Conservation (phyloP, 2,797 vertebrate genomes). For the Cyclura pinguis region DNA sequence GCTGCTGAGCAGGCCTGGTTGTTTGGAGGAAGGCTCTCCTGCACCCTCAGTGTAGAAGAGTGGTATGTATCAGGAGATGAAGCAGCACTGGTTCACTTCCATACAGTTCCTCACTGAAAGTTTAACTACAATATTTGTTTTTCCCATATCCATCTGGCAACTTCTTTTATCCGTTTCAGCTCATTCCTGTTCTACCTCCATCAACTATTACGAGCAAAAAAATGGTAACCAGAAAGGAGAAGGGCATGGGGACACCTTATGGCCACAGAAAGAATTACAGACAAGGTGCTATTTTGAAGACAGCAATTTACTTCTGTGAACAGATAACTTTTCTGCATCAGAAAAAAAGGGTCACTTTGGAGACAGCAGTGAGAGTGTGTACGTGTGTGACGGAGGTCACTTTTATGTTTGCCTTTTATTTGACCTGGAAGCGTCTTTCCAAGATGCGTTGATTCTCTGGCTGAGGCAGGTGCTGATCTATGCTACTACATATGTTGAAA, state of each 20-base stretch:
- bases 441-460: neutral
- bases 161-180: neutral
- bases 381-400: neutral
- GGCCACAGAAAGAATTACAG: neutral
- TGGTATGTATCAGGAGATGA: neutral
- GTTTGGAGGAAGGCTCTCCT: neutral
- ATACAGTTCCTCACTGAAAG: neutral
- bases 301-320: neutral
- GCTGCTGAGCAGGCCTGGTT: neutral
- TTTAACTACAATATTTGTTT: neutral
- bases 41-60: neutral
- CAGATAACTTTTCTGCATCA: neutral
- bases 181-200: neutral
- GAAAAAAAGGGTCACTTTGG: neutral
- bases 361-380: neutral
- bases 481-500: no score
- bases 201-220: neutral
- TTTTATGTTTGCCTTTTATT: neutral
- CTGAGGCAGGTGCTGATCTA: neutral
- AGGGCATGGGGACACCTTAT: neutral
- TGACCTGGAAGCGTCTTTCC: neutral
- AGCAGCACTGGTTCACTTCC: neutral
- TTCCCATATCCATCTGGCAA: neutral
- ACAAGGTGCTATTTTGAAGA: neutral
- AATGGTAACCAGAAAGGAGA: neutral